Evolutionary conservation across 1,140 invertebrate species (phyloP).

Genomic region (Eriosoma lanigerum): DNA sequence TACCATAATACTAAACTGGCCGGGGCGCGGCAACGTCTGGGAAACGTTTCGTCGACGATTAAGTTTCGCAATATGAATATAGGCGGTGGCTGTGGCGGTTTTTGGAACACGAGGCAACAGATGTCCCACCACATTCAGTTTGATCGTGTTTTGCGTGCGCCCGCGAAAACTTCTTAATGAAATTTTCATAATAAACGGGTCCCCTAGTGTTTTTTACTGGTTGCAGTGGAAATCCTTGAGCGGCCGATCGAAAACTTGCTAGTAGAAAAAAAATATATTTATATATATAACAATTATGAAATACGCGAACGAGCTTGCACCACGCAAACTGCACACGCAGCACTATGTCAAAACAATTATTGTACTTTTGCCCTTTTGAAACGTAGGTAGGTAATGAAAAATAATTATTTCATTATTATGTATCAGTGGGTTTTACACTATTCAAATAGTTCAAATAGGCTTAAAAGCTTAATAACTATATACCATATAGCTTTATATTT

Average conservation of each 20-base stretch:
- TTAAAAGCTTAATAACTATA: too few species aligned
- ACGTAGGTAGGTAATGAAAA: too few species aligned
- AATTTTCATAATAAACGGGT: conserved; percentile 47
- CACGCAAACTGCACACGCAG: too few species aligned
- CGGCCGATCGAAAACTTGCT: neutral
- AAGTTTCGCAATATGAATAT: conserved; percentile 44
- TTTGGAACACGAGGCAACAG: conserved; percentile 40
- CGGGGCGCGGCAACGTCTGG: neutral
- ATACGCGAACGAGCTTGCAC: too few species aligned
- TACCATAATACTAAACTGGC: neutral
- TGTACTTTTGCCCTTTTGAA: too few species aligned
- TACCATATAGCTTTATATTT: too few species aligned
- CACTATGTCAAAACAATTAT: too few species aligned
- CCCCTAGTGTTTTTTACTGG: conserved; percentile 38
- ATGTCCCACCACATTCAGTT: conserved; percentile 39
- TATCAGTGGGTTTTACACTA: too few species aligned
- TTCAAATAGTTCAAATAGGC: too few species aligned
- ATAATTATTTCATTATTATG: too few species aligned
- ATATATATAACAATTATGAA: too few species aligned
- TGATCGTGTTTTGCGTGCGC: conserved; percentile 28
- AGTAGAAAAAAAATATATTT: neutral
- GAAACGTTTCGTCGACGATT: conserved; percentile 37
- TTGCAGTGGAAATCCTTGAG: neutral
- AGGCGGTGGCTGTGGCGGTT: neutral
- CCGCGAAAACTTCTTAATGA: conserved; percentile 49